Evolutionary conservation across 2,797 vertebrate species (phyloP).

Genomic region (Cirrhinus molitorella): DNA sequence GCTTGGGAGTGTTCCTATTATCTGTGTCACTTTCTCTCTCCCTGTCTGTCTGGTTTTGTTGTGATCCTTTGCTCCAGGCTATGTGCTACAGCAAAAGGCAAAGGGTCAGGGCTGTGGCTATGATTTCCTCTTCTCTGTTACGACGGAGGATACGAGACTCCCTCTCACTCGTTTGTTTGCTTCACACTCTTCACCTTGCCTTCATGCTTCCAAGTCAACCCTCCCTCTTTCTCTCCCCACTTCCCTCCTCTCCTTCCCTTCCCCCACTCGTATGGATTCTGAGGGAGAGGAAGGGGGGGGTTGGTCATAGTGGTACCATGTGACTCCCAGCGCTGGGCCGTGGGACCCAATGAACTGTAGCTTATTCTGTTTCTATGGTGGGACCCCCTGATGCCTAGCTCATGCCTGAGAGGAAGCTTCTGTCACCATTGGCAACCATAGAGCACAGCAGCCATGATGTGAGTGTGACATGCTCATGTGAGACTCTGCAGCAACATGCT

Average conservation of each 20-base stretch:
- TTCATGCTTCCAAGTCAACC: constrained; percentile 48
- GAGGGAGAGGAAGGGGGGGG: constrained; percentile 65
- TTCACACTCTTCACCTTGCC: constrained; percentile 43
- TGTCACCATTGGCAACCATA: constrained; percentile 80
- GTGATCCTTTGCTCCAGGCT: constrained; percentile 9
- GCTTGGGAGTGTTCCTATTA: constrained; percentile 27
- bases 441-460: constrained; percentile 69
- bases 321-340: constrained; percentile 67
- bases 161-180: constrained; percentile 28
- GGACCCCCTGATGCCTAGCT: constrained; percentile 78
- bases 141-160: constrained; percentile 18
- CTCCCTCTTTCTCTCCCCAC: constrained; percentile 50
- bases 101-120: constrained; percentile 11
- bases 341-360: constrained; percentile 58
- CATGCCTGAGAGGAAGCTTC: constrained; percentile 79
- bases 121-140: constrained; percentile 37
- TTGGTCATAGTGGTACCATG: constrained; percentile 72
- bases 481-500: constrained; percentile 73
- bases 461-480: constrained; percentile 47
- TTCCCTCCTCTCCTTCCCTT: constrained; percentile 67
- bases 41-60: constrained; percentile 19
- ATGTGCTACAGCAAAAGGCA: constrained; percentile 25
- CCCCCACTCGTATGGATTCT: constrained; percentile 66
- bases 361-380: constrained; percentile 41
- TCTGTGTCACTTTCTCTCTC: constrained; percentile 39